Evolutionary conservation across 2,888 invertebrate genomes (phyloP), one percentile per base, ranked within the genome.

Genomic region (Tetragonisca angustula): DNA sequence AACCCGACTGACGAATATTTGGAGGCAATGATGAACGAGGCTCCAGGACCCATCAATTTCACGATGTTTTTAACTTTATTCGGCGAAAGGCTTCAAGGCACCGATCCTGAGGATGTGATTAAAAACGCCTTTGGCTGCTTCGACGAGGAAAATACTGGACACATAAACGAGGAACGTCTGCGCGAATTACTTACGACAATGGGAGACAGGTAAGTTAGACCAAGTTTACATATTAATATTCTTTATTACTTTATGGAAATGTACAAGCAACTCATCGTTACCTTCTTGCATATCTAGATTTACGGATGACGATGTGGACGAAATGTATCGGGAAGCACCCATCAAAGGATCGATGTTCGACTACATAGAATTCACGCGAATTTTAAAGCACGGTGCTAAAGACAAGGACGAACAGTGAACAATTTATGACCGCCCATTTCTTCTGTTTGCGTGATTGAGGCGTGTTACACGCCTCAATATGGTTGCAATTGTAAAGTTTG

Each of bases 101-200:
- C 99, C 0, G 99, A 99, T 95, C 99, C 99, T 2, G 99, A 99
- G 94, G 99, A 99, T 95, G 99, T 99, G 21, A 99, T 99, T 90
- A 99, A 99, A 94, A 99, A 99, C 95, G 99, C 99, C 24, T 99
- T 99, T 95, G 99, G 99, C 71, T 99, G 99, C 94, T 99, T 99
- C 94, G 99, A 99, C 94, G 99, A 99, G 94, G 99, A 99, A 91
- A 99, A 99, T 94, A 97, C 95, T 89, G 99, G 99, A 0, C 97
- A 97, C 78, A 97, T 99, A 86, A 97, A 97, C 90, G 99, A 99
- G 94, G 99, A 99, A 91, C 97, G 98, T 82, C 96, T 99, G 62
- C 96, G 99, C 56, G 99, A 99, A 94, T 96, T 99, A 70, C 95
- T 99, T 27, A 99, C 99, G 5, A 98, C 99, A 0, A 99, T 99